Base-by-base conservation (phyloP, 92 coral and sea anemone genomes). In the Porites lobata region DNA sequence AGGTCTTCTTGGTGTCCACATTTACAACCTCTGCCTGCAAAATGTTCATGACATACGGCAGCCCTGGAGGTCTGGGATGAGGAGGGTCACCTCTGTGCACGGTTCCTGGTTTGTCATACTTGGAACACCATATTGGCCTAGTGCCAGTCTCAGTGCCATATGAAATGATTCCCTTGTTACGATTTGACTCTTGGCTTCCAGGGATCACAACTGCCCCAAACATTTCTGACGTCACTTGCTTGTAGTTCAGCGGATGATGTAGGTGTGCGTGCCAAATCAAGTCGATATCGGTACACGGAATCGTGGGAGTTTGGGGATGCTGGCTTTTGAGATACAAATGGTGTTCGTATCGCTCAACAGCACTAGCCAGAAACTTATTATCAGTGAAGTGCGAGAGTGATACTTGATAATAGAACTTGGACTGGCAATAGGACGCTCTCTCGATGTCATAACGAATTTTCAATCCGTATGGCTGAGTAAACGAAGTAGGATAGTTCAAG, bases 191-290 rank as follows among this genome's bases (percentile, higher is more conserved):
- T 53, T 89, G 90, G 21, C 85, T 86, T 59, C n/a, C 21, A 17
- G 67, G 65, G 18, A 50, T 54, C 7, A 78, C 43, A 12, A 86
- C 79, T 18, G 24, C 19, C 3, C 92, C 92, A 6, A 89, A 90
- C 8, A 77, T 18, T 20, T 79, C 79, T n/a, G 17, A 26, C 18
- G 92, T 89, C n/a, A 73, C 78, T 5, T 85, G 78, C 79, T 18
- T 61, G 80, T 89, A 89, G 32, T 76, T 80, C 69, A 89, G 20
- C 43, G 92, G 92, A 59, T 89, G 84, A n/a, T 62, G 72, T 68
- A 85, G 92, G 59, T 89, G 92, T 57, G 90, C 80, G 54, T 89
- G 92, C 92, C 92, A 89, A 70, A 89, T 76, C 6, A 89, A 90
- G 65, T 89, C 92, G 50, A 89, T 14, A 54, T 89, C 92, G 76